Evolutionary conservation across 30 jellyfish, hydroid and myxozoan species (phyloP), one percentile per base, ranked within the genome.

Genomic region (Clytia hemisphaerica): DNA sequence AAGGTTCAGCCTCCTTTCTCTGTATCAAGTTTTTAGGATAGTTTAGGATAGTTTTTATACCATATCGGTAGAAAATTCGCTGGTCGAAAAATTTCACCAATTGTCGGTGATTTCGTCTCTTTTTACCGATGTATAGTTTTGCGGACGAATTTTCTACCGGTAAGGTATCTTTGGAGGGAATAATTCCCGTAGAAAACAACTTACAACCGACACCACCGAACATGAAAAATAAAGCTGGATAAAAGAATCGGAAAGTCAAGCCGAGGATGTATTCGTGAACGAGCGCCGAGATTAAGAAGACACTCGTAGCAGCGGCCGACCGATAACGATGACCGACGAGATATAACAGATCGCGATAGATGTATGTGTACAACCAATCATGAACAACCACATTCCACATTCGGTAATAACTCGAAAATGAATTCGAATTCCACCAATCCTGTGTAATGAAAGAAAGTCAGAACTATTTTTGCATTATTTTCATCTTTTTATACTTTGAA

Each of bases 351-450:
- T 87, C 97, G 54, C 75, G 50, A 85, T 79, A 87, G 4, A 87
- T 74, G 88, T 87, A 87, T 2, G 97, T 85, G 61, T 32, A 79
- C 44, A 79, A 50, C 97, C 97, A 87, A 63, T 87, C 97, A 42
- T 80, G 94, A 0, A 87, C 97, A 40, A 87, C 97, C 3, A 87
- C 94, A 47, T 87, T 87, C 97, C 97, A 87, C 91, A 71, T 87
- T n/a, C 94, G 73, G 73, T 87, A 87, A 36, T 68, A 87, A 4
- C 86, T 80, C 30, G 94, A 76, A 83, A 58, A 87, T 7, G 94
- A 79, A 67, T 45, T 67, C 4, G 93, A 66, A 58, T 87, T 87
- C 97, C 97, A 87, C 97, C 97, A 87, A 75, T 87, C 97, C 97
- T 87, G 68, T 0, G 50, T 29, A 34, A 38, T 49, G 1, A 46